A percentile compares a stretch with the other conserved stretches of the same genome.
These are phyloP conservation scores for Trissonchulus sp. DNA, from an alignment of 2,888 invertebrate species.

Conservation along the genomic window DNA sequence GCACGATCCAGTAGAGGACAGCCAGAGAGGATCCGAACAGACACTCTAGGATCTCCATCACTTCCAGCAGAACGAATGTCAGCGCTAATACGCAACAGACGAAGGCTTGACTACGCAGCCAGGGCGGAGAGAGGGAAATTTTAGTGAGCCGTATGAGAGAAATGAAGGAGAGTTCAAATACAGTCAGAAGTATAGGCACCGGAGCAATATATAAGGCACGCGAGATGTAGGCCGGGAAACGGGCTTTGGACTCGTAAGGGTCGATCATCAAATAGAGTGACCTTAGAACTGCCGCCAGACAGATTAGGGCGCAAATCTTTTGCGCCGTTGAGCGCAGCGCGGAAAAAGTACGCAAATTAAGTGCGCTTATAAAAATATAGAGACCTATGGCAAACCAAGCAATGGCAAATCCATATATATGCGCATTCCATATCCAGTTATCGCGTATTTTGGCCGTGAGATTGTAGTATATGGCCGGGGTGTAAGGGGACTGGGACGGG, in stretches of 20 bases:
- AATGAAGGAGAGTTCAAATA: not conserved
- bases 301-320: not conserved
- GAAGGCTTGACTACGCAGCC: too few relatives aligned
- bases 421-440: conserved; percentile 15
- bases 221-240: not conserved
- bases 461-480: not conserved
- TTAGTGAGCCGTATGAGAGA: not conserved
- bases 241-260: not conserved
- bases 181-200: not conserved
- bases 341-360: not conserved
- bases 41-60: too few relatives aligned
- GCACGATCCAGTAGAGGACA: too few relatives aligned
- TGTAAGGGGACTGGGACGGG: not conserved
- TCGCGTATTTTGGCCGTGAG: not conserved
- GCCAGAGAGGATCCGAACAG: too few relatives aligned
- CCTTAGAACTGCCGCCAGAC: not conserved
- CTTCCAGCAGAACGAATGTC: too few relatives aligned
- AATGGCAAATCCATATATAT: conserved; percentile 13
- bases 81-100: too few relatives aligned
- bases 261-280: conserved; percentile 16
- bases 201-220: not conserved
- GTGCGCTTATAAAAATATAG: too few relatives aligned
- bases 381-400: conserved; percentile 11
- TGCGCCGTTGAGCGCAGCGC: not conserved
- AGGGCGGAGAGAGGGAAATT: not conserved